Evolutionary conservation across 2,797 vertebrate species (phyloP).

Genomic region (Xenopus petersii): DNA sequence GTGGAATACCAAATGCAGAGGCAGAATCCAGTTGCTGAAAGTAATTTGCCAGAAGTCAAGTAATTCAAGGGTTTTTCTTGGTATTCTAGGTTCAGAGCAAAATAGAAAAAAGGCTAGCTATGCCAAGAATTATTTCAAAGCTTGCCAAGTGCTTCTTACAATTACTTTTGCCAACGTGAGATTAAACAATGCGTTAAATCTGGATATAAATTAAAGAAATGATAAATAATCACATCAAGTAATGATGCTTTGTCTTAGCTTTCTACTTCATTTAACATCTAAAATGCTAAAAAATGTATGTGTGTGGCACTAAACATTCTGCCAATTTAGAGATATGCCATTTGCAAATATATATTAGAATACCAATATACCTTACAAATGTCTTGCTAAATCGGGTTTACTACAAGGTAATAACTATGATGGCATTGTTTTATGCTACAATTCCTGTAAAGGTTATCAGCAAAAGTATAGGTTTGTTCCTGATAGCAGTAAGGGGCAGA

Average conservation of each 20-base stretch:
- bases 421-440: too few species aligned
- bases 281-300: constrained; percentile 48
- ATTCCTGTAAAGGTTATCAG: too few species aligned
- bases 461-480: too few species aligned
- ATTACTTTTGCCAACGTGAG: constrained; percentile 65
- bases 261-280: constrained; percentile 56
- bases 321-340: too few species aligned
- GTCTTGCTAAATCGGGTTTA: too few species aligned
- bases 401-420: too few species aligned
- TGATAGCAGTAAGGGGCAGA: too few species aligned
- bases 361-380: too few species aligned
- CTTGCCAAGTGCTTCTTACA: constrained; percentile 67
- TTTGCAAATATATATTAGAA: too few species aligned
- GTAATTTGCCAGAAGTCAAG: constrained; percentile 56
- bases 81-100: constrained; percentile 69
- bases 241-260: constrained; percentile 58
- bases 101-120: constrained; percentile 54
- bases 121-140: constrained; percentile 65
- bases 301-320: too few species aligned
- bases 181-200: constrained; percentile 72
- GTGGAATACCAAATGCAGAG: constrained; percentile 45
- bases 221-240: constrained; percentile 61
- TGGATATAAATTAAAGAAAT: constrained; percentile 54
- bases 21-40: constrained; percentile 55
- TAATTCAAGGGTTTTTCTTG: constrained; percentile 64